Evolutionary conservation across 2,888 invertebrate genomes (phyloP).

Genomic region (Barypeithes pellucidus): DNA sequence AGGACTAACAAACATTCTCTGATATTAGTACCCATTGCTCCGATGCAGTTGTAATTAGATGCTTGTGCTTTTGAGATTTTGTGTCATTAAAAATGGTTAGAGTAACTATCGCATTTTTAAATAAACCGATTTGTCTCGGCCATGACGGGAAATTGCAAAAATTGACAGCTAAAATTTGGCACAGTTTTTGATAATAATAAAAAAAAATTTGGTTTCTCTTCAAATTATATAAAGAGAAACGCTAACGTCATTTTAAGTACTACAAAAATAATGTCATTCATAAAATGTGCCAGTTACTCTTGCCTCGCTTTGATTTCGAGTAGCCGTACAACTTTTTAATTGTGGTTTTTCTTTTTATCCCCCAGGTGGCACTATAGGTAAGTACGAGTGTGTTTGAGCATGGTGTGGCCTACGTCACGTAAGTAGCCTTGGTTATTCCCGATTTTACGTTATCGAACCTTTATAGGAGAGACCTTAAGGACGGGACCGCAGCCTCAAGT

Average conservation of each 20-base stretch:
- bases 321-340: slow-evolving; percentile 39
- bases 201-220: no score
- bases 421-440: slow-evolving; percentile 9
- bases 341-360: slow-evolving; percentile 57
- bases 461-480: slow-evolving; percentile 64
- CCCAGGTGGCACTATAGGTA: slow-evolving; percentile 66
- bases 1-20: slow-evolving; percentile 47
- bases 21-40: slow-evolving; percentile 41
- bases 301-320: neutral
- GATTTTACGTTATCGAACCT: neutral
- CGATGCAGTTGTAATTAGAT: slow-evolving; percentile 55
- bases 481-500: slow-evolving; percentile 68
- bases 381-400: slow-evolving; percentile 55
- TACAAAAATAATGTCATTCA: no score
- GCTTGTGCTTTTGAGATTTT: slow-evolving; percentile 46
- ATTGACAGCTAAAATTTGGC: no score
- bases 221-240: no score
- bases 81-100: slow-evolving; percentile 24
- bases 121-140: no score
- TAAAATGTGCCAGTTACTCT: slow-evolving; percentile 4
- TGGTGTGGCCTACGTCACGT: slow-evolving; percentile 32
- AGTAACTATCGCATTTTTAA: no score
- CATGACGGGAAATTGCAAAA: no score
- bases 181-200: no score
- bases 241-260: no score